phyloP scores from a whole-genome alignment of 2,797 vertebrate genomes.

The Macrochelys suwanniensis region DNA sequence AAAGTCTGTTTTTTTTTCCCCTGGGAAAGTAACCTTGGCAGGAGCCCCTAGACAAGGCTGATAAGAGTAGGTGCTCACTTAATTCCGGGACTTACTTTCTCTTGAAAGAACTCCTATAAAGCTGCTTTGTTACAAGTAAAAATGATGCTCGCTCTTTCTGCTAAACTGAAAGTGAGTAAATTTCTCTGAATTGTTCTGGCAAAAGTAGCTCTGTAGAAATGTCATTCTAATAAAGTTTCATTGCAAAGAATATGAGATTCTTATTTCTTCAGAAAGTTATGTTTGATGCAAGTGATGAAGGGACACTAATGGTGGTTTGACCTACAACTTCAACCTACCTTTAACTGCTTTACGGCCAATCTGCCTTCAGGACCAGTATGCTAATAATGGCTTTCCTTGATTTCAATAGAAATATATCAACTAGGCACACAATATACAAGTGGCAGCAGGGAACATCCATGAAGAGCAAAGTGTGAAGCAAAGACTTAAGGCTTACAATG shows the following conservation, averaged over 20 bases:
- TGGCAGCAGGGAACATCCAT: neutral
- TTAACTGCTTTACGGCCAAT: neutral
- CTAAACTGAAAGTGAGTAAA: slow-evolving; percentile 7
- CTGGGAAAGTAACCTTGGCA: slow-evolving; percentile 1
- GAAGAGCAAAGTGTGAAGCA: neutral
- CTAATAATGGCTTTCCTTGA: neutral
- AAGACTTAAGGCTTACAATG: neutral
- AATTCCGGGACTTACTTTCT: neutral
- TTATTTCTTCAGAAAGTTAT: neutral
- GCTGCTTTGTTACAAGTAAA: neutral
- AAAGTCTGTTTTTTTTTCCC: neutral
- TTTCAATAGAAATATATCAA: neutral
- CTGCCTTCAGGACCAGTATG: neutral
- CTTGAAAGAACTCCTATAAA: neutral
- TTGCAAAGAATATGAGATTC: slow-evolving; percentile 6
- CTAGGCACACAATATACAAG: neutral
- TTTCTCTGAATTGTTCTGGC: slow-evolving; percentile 47
- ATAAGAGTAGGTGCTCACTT: slow-evolving; percentile 10
- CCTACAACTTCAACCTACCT: neutral
- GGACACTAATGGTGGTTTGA: neutral
- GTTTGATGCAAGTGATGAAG: neutral
- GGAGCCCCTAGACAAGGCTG: neutral
- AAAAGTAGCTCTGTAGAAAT: slow-evolving; percentile 44
- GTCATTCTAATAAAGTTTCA: slow-evolving; percentile 43
- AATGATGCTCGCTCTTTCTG: slow-evolving; percentile 21